Evolutionary conservation across 2,113 vertebrate species (phyloP).

Genomic region (Anolis sagrei): DNA sequence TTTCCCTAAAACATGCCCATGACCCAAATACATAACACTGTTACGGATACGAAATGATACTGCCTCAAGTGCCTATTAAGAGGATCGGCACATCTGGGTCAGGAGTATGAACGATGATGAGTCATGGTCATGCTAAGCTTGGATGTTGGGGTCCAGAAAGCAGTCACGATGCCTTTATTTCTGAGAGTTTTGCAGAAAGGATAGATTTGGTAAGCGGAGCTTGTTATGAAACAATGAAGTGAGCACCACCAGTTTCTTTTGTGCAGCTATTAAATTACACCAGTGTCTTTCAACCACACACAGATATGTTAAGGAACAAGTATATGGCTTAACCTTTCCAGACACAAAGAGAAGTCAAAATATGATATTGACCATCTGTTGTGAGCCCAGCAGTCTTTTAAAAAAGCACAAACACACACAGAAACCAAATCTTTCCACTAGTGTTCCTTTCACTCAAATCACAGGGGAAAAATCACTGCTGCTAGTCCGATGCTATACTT

Average conservation of each 20-base stretch:
- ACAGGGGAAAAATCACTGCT: not conserved
- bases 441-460: slow-evolving; percentile 19
- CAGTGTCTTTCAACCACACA: too few species aligned
- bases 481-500: not conserved
- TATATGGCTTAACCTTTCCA: not conserved
- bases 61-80: not conserved
- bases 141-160: not conserved
- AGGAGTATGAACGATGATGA: not conserved
- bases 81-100: too few species aligned
- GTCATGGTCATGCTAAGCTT: not conserved
- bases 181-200: not conserved
- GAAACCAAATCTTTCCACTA: not conserved
- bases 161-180: too few species aligned
- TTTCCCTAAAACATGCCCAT: not conserved
- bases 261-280: not conserved
- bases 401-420: not conserved
- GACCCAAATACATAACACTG: not conserved
- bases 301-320: not conserved
- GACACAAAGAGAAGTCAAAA: not conserved
- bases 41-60: not conserved
- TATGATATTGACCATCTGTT: not conserved
- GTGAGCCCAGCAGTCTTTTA: not conserved
- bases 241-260: too few species aligned
- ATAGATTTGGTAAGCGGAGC: too few species aligned
- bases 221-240: not conserved